Conservation (phyloP, 2,888 invertebrate species). For the Adelognathus sp. region DNA sequence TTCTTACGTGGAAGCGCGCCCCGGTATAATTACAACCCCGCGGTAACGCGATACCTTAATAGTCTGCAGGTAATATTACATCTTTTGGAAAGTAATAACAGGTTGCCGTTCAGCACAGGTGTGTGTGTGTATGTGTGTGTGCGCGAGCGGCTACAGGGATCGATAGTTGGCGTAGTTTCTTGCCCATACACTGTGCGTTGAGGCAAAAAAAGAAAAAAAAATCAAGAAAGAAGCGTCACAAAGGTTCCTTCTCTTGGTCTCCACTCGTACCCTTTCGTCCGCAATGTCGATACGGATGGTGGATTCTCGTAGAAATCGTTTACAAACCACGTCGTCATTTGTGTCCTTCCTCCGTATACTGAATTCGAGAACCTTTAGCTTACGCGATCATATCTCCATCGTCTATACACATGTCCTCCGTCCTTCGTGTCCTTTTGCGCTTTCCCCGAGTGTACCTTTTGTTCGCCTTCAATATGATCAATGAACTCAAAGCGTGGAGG, state of each 20-base stretch:
- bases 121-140: constrained; percentile 32
- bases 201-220: constrained; percentile 15
- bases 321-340: constrained; percentile 44
- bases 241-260: constrained; percentile 41
- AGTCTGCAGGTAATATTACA: constrained; percentile 74
- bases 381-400: constrained; percentile 26
- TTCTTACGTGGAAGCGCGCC: constrained; percentile 38
- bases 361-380: constrained; percentile 13
- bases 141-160: constrained; percentile 65
- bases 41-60: constrained; percentile 73
- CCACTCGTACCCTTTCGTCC: constrained; percentile 42
- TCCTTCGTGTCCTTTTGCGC: constrained; percentile 14
- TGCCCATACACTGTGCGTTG: background rate
- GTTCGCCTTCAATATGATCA: constrained; percentile 42
- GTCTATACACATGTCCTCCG: background rate
- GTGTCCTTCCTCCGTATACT: constrained; percentile 7
- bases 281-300: constrained; percentile 46
- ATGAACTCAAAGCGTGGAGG: background rate
- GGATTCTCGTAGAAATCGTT: constrained; percentile 47
- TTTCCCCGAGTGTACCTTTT: background rate
- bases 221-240: constrained; percentile 28
- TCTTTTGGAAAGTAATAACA: constrained; percentile 75
- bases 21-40: constrained; percentile 47
- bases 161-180: constrained; percentile 64
- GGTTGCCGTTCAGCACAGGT: constrained; percentile 60